phyloP scores from a whole-genome alignment of 2,113 vertebrate genomes.

The Tyrannus savana region DNA sequence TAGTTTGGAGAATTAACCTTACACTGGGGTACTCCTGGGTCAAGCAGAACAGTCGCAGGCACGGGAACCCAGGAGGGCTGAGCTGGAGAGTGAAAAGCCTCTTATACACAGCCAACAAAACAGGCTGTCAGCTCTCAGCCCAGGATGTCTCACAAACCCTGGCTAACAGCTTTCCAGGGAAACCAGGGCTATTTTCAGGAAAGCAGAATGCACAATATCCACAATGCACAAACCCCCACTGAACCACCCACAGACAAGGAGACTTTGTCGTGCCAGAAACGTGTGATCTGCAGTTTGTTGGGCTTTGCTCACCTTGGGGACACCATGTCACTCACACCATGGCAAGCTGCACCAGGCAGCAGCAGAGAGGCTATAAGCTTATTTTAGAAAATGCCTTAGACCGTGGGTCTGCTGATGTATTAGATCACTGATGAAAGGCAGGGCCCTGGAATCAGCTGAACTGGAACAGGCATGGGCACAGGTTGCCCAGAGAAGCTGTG shows the following conservation, averaged over 20 bases:
- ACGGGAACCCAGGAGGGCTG: neutral
- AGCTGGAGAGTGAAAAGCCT: constrained; percentile 34
- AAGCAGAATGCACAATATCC: neutral
- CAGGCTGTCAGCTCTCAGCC: constrained; percentile 32
- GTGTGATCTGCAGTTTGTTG: constrained; percentile 28
- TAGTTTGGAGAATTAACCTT: constrained; percentile 1
- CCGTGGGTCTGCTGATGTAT: neutral
- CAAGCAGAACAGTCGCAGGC: neutral
- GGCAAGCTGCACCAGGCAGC: neutral
- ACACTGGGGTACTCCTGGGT: neutral
- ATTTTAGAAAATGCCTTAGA: neutral
- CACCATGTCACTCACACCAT: neutral
- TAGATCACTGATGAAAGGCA: neutral
- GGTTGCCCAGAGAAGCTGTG: neutral
- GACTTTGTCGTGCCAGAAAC: constrained; percentile 52
- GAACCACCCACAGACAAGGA: constrained; percentile 49
- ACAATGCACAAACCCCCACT: constrained; percentile 12
- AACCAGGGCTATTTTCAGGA: neutral
- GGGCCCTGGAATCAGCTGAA: neutral
- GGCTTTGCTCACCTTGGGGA: constrained; percentile 58
- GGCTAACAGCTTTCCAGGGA: neutral
- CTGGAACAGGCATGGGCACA: neutral
- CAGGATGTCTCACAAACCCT: neutral
- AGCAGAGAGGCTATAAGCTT: neutral
- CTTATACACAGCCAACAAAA: constrained; percentile 11